phyloP scores from a whole-genome alignment of 2,888 invertebrate species.

The Carpatolechia fugitivella region DNA sequence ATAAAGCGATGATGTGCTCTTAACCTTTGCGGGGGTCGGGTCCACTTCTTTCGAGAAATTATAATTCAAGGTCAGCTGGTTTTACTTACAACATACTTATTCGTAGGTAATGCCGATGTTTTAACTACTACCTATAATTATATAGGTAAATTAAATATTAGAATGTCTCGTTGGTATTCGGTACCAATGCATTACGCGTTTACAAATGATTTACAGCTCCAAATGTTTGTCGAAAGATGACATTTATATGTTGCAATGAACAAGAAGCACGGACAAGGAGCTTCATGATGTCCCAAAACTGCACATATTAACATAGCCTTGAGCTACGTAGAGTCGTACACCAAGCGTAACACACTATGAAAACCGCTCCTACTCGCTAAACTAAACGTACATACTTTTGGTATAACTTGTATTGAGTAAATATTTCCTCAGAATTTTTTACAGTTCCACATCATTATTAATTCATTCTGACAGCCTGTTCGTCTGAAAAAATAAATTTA shows the following conservation, averaged over 20 bases:
- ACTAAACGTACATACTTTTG: too few relatives aligned
- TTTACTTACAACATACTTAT: slow-evolving; percentile 26
- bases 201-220: too few relatives aligned
- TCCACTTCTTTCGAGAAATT: slow-evolving; percentile 64
- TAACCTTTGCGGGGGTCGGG: slow-evolving; percentile 71
- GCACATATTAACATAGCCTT: too few relatives aligned
- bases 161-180: neutral
- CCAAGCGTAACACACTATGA: neutral
- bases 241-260: too few relatives aligned
- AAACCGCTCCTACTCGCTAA: neutral
- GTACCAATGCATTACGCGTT: neutral
- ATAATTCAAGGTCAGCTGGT: slow-evolving; percentile 61
- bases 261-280: too few relatives aligned
- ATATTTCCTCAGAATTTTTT: too few relatives aligned
- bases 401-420: too few relatives aligned
- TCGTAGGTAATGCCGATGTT: slow-evolving; percentile 28
- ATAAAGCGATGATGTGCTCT: slow-evolving; percentile 65
- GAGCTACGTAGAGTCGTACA: neutral
- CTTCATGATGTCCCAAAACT: too few relatives aligned
- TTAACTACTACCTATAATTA: slow-evolving; percentile 45
- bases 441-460: too few relatives aligned
- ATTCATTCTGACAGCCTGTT: too few relatives aligned
- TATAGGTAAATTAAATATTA: slow-evolving; percentile 17
- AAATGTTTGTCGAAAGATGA: too few relatives aligned
- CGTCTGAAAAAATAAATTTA: too few relatives aligned